A percentile compares a stretch with the other conserved stretches of the same genome.
Conservation (phyloP, 2,888 invertebrate species). For the Drosophila nr. perissopoda region DNA sequence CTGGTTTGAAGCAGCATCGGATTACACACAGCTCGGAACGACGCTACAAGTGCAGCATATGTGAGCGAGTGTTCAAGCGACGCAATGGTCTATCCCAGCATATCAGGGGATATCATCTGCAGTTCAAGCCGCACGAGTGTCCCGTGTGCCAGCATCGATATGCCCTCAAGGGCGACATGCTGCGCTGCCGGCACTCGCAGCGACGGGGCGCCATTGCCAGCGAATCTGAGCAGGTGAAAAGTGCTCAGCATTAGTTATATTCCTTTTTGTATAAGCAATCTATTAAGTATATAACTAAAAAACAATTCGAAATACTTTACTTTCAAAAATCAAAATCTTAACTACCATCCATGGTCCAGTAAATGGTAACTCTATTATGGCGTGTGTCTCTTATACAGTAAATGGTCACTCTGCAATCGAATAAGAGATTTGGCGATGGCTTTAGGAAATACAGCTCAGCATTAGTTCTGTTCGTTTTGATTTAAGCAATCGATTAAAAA, state of each 20-base stretch:
- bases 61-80: constrained; percentile 83
- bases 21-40: constrained; percentile 82
- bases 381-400: background rate
- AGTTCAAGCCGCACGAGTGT: constrained; percentile 83
- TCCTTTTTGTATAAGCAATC: background rate
- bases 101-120: constrained; percentile 83
- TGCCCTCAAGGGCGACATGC: constrained; percentile 84
- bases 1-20: constrained; percentile 82
- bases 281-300: background rate
- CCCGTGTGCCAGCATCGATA: constrained; percentile 82
- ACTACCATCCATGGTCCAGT: background rate
- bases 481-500: no score
- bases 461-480: no score
- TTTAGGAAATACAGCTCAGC: background rate
- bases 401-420: background rate
- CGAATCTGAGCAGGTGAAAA: constrained; percentile 11
- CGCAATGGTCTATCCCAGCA: constrained; percentile 84
- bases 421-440: background rate
- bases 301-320: background rate
- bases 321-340: background rate
- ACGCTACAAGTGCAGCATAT: constrained; percentile 81
- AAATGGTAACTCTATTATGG: background rate
- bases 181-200: constrained; percentile 83
- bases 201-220: constrained; percentile 42
- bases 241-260: background rate